phyloP scores from a whole-genome alignment of 2,888 invertebrate species.

The Tetramorium bicarinatum region DNA sequence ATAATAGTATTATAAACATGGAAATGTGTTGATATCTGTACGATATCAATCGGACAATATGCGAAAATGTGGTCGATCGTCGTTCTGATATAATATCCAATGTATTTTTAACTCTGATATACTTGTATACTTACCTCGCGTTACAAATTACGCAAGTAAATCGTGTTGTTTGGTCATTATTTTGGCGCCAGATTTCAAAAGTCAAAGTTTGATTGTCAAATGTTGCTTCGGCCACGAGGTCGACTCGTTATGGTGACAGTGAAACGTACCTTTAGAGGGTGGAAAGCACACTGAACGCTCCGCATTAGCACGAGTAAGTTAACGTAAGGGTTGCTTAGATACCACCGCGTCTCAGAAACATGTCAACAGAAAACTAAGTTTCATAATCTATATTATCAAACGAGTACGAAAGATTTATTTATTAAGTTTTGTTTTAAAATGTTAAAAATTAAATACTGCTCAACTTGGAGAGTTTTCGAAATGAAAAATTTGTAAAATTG shows the following conservation, averaged over 20 bases:
- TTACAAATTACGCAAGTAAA: background rate
- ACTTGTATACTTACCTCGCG: conserved; percentile 15
- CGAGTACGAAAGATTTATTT: background rate
- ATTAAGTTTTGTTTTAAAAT: background rate
- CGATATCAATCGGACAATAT: background rate
- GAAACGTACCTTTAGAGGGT: conserved; percentile 78
- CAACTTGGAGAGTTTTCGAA: background rate
- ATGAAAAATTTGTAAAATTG: background rate
- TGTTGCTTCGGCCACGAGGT: conserved; percentile 62
- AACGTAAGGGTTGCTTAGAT: conserved; percentile 83
- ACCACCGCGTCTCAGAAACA: conserved; percentile 77
- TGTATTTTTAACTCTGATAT: background rate
- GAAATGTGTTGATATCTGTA: background rate
- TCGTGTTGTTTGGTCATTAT: conserved; percentile 8
- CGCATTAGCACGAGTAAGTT: conserved; percentile 74
- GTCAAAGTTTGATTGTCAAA: conserved; percentile 37
- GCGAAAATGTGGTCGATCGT: conserved; percentile 27
- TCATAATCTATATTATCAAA: conserved; percentile 28
- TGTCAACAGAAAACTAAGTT: conserved; percentile 65
- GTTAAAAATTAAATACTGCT: background rate
- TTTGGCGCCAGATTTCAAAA: conserved; percentile 44
- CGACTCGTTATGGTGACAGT: conserved; percentile 42
- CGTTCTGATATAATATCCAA: conserved; percentile 6
- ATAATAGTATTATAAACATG: background rate
- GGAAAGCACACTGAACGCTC: conserved; percentile 79